phyloP scores from a whole-genome alignment of 2,113 vertebrate genomes.

The Cynocephalus volans region DNA sequence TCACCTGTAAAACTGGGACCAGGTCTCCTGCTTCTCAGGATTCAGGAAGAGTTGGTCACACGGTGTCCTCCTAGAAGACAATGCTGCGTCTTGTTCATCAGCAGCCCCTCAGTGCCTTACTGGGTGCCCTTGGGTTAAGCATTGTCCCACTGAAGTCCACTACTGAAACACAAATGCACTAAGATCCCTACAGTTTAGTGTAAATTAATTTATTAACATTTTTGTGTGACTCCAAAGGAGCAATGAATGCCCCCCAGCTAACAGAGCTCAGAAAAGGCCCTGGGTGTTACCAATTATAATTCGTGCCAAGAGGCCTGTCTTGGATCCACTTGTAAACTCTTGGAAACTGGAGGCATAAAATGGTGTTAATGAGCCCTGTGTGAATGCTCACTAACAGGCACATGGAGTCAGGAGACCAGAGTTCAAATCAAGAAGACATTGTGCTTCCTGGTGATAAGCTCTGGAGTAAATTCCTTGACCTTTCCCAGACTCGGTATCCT shows the following conservation, averaged over 20 bases:
- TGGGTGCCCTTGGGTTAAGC: rapidly evolving
- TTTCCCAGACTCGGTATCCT: background rate
- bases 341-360: background rate
- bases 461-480: background rate
- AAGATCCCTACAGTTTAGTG: too few species aligned
- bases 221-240: too few species aligned
- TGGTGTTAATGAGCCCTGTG: background rate
- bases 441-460: background rate
- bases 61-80: background rate
- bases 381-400: background rate
- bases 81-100: background rate
- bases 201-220: background rate
- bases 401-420: background rate
- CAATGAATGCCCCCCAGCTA: background rate
- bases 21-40: rapidly evolving
- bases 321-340: background rate
- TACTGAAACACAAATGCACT: background rate
- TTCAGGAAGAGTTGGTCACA: background rate
- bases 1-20: background rate
- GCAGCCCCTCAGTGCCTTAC: rapidly evolving
- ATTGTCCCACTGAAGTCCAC: background rate
- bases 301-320: background rate
- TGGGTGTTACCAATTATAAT: too few species aligned
- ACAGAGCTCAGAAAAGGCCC: background rate
- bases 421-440: background rate